phyloP scores from a whole-genome alignment of 2,888 invertebrate genomes.

The Bimastos eiseni region DNA sequence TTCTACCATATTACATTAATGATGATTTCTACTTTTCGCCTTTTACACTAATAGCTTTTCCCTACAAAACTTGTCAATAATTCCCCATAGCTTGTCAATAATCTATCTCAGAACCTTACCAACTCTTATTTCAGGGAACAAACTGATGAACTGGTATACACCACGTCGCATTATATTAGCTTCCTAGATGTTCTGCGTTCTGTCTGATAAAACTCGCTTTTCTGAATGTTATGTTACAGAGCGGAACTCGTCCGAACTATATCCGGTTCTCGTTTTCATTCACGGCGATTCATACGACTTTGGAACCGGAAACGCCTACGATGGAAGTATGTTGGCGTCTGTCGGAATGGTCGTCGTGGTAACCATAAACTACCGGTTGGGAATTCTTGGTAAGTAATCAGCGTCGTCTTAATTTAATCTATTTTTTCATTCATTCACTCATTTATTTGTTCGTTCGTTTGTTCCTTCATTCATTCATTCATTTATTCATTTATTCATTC shows the following conservation, averaged over 20 bases:
- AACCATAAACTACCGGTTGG: conserved; percentile 93
- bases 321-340: conserved; percentile 89
- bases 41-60: no score
- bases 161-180: neutral
- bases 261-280: conserved; percentile 83
- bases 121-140: no score
- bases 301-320: conserved; percentile 95
- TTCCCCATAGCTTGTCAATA: no score
- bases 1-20: no score
- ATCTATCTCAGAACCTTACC: no score
- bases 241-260: conserved; percentile 26
- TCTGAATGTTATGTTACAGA: neutral
- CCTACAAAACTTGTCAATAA: no score
- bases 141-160: neutral
- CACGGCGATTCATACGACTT: conserved; percentile 95
- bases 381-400: conserved; percentile 73
- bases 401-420: neutral
- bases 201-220: neutral
- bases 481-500: no score
- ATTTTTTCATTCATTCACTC: no score
- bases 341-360: conserved; percentile 89
- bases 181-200: neutral
- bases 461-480: no score
- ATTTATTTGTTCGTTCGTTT: no score
- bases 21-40: no score